Percentiles rank a stretch among this genome's conserved stretches.
These are phyloP conservation scores for Cryptoprocta ferox DNA, from an alignment of 2,797 vertebrate genomes.

Conservation along the genomic window DNA sequence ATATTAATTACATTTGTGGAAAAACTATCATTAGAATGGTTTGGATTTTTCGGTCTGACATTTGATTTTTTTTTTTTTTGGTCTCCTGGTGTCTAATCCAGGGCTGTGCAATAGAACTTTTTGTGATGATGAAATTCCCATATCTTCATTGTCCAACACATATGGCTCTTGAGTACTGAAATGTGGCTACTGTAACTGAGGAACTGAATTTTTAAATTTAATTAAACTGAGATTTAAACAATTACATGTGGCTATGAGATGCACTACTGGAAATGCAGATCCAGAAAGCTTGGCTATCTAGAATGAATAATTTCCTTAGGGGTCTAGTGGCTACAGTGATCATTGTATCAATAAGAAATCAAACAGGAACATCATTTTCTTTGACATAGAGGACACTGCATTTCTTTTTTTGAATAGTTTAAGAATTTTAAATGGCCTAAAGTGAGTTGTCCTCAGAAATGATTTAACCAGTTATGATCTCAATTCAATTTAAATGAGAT, in stretches of 20 bases:
- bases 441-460: conserved; percentile 64
- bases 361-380: conserved; percentile 48
- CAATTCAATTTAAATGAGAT: conserved; percentile 71
- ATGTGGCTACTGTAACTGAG: conserved; percentile 3
- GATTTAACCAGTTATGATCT: conserved; percentile 73
- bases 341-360: conserved; percentile 20
- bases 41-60: conserved; percentile 30
- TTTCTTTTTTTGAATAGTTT: conserved; percentile 59
- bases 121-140: conserved; percentile 21
- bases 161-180: background rate
- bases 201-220: conserved; percentile 30
- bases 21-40: conserved; percentile 12
- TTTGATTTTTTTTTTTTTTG: background rate
- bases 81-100: background rate
- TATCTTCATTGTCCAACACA: background rate
- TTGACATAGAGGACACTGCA: conserved; percentile 43
- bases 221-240: conserved; percentile 54
- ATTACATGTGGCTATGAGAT: background rate
- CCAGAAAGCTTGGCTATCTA: background rate
- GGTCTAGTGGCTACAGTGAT: background rate
- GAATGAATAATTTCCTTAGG: background rate
- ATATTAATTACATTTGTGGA: conserved; percentile 40
- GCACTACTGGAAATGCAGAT: background rate
- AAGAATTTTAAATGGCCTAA: conserved; percentile 50
- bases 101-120: conserved; percentile 16